Base-by-base conservation (phyloP, 2,113 vertebrate genomes). In the Xiphorhynchus elegans region DNA sequence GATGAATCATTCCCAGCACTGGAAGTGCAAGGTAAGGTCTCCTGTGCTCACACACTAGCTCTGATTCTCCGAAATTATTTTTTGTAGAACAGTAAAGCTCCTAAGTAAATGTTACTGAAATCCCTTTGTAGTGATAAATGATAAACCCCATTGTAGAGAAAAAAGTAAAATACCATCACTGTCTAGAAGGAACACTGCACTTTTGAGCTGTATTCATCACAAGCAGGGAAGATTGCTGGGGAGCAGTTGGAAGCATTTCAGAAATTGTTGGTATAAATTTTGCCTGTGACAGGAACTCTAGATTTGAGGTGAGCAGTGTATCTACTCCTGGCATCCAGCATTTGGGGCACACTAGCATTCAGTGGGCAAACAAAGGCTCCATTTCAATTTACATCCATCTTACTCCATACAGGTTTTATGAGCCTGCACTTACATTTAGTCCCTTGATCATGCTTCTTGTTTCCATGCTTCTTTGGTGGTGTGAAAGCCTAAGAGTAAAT, bases 51-150 rank as follows among this genome's bases (percentile, higher is more conserved):
- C 25, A 37, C 1, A 1, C 13, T 42, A 35, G 29, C 29, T 94
- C 66, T 72, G 69, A 84, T 72, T 77, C 31, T 55, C 79, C 70
- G 60, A 78, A 90, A 50, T 87, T 16, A n/a, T 12, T 86, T n/a
- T 60, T 79, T 96, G 47, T 77, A 80, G 42, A 88, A 64, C 55
- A 64, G 50, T 73, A 85, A 88, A 86, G 56, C 56, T 83, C 64
- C 42, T 56, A 59, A 78, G 63, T 52, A 70, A 87, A 68, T n/a
- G 24, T 78, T 84, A 89, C 42, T 59, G 39, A 74, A 93, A 63
- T 87, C 39, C 60, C 68, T 44, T 64, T 81, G 60, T 77, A 70
- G 29, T 20, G 19, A 66, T 55, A 85, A 82, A 68, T 59, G 35
- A 85, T 76, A 86, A 90, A 89, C 29, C 17, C 31, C 5, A 18